Conservation (phyloP, 2,797 vertebrate genomes). For the Acrossocheilus fasciatus region DNA sequence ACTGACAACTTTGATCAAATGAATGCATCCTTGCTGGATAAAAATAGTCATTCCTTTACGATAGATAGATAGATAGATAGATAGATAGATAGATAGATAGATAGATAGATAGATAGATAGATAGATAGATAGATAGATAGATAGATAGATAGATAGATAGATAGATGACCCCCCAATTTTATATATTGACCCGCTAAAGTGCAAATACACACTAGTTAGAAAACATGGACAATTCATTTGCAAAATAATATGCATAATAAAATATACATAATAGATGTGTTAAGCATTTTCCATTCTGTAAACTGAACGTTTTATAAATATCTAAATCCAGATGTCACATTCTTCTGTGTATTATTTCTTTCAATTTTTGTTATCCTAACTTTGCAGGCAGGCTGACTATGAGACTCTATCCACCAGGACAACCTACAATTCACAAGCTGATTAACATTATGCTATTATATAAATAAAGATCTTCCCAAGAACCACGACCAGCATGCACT, state of each 20-base stretch:
- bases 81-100: too few relatives aligned
- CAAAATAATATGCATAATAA: too few relatives aligned
- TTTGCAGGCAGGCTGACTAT: neutral
- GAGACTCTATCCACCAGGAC: neutral
- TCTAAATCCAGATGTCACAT: neutral
- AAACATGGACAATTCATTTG: neutral
- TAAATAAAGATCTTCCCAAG: neutral
- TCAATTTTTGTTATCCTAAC: neutral
- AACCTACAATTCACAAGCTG: neutral
- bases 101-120: neutral
- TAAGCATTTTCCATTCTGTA: neutral
- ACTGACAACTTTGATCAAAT: neutral
- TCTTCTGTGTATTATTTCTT: neutral
- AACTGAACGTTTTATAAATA: neutral
- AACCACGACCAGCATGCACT: neutral
- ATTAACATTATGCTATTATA: neutral
- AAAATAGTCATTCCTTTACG: neutral
- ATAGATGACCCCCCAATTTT: too few relatives aligned
- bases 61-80: too few relatives aligned
- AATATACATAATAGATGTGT: neutral
- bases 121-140: too few relatives aligned
- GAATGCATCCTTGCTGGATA: neutral
- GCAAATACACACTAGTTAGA: too few relatives aligned
- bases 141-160: neutral
- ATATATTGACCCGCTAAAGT: neutral